Base-by-base conservation (phyloP, 2,797 vertebrate genomes). In the Eulemur albifrons region DNA sequence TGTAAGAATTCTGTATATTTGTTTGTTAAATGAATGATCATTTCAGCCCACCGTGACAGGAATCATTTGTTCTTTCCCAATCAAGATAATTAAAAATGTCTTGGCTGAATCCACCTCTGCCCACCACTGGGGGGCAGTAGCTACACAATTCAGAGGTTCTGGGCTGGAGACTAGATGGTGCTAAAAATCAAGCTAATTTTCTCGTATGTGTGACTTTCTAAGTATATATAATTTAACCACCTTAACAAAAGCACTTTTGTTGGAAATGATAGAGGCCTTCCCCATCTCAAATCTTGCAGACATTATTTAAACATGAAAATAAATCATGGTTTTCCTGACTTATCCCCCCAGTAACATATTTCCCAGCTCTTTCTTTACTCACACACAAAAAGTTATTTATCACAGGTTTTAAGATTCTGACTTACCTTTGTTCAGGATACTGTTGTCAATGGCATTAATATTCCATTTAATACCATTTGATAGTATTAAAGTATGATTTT, bases 141-240 rank as follows among this genome's bases (percentile, higher is more conserved):
- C n/a, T 75, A 88, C 65, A 32, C 52, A 84, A 70, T 43, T 89
- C 70, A 76, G 81, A 94, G n/a, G 3, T 75, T 92, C 32, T n/a
- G 25, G 38, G 18, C 20, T 52, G 23, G 50, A 57, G 7, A 48
- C 10, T 7, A 84, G 30, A 84, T 77, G 69, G 9, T 76, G 15
- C 27, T 57, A 52, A 88, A 96, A 95, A 77, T 80, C 52, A 52
- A 63, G 27, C 18, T 65, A 54, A 25, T 86, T 73, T 89, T 90
- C 54, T 93, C 38, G 27, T 40, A n/a, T n/a, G 20, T 88, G 61
- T 95, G 81, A 94, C 79, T 96, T 93, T 63, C 35, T 76, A 95
- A 90, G 32, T 76, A 38, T 38, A 20, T 38, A 30, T 83, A 32
- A 93, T 48, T 83, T 81, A 88, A 73, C 57, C 1, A 69, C 89